These are phyloP conservation scores for Portevinia maculata DNA, from an alignment of 2,888 invertebrate genomes.

Conservation along the genomic window DNA sequence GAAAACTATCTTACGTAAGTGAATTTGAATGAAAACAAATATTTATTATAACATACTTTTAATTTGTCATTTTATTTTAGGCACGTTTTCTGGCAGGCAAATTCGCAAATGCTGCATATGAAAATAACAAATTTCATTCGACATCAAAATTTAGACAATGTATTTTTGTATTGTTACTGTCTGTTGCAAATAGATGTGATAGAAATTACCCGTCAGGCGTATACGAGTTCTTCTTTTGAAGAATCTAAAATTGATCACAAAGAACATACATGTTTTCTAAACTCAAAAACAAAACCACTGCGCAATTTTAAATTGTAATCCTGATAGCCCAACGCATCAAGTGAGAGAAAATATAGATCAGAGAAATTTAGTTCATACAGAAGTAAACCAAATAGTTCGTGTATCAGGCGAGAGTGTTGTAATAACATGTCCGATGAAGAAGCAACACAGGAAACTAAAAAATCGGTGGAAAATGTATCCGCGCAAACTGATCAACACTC, in stretches of 20 bases:
- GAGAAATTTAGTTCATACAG: not conserved
- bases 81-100: not conserved
- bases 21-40: not conserved
- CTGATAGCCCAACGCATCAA: not conserved
- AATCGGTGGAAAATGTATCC: conserved; percentile 41
- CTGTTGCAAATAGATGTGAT: conserved; percentile 32
- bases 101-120: not conserved
- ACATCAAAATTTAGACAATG: not conserved
- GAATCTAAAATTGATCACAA: not conserved
- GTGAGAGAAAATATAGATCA: not conserved
- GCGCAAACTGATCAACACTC: conserved; percentile 12
- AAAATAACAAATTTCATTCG: not conserved
- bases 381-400: not conserved
- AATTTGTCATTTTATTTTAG: not conserved
- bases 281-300: not conserved
- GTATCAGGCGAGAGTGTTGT: not conserved
- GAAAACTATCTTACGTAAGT: no score
- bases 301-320: not conserved
- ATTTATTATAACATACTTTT: not conserved
- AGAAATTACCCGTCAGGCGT: conserved; percentile 7
- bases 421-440: conserved; percentile 67
- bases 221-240: not conserved
- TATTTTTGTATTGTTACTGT: conserved; percentile 16
- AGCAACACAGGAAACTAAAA: conserved; percentile 62
- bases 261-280: not conserved